Conservation (phyloP, 2,888 invertebrate species). For the Dusona sp. region DNA sequence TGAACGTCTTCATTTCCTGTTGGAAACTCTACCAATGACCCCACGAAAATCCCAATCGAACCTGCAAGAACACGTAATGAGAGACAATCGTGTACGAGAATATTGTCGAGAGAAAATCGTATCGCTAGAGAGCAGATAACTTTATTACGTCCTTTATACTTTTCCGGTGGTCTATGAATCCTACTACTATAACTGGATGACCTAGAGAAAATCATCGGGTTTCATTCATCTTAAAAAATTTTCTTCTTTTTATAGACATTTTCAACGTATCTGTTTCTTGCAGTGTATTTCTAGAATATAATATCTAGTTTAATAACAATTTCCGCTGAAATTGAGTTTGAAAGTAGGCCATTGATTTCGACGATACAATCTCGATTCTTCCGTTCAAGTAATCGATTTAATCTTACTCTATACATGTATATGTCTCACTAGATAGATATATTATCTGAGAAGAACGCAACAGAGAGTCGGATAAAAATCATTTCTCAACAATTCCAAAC, state of each 20-base stretch:
- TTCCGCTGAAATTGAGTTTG: not conserved
- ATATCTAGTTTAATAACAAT: conserved; percentile 1
- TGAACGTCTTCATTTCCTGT: conserved; percentile 51
- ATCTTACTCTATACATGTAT: not conserved
- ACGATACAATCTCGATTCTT: not conserved
- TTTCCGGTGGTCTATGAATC: conserved; percentile 33
- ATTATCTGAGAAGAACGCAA: not conserved
- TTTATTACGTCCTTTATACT: conserved; percentile 54
- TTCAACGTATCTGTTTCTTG: not conserved
- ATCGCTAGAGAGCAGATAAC: conserved; percentile 54
- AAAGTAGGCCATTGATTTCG: not conserved
- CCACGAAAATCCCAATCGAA: conserved; percentile 45
- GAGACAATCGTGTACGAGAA: conserved; percentile 49
- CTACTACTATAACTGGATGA: conserved; percentile 25
- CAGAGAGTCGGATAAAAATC: not conserved
- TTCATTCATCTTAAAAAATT: conserved; percentile 14
- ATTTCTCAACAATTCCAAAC: not conserved
- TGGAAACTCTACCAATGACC: conserved; percentile 41
- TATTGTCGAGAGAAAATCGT: conserved; percentile 60
- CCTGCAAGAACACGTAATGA: conserved; percentile 29
- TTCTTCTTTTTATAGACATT: not conserved
- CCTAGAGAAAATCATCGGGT: conserved; percentile 14
- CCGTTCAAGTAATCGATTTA: not conserved
- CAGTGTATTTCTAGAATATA: not conserved
- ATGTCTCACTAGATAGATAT: not conserved